A percentile compares a stretch with the other conserved stretches of the same genome.
Conservation (phyloP, 2,888 invertebrate genomes). For the Theretra japonica region DNA sequence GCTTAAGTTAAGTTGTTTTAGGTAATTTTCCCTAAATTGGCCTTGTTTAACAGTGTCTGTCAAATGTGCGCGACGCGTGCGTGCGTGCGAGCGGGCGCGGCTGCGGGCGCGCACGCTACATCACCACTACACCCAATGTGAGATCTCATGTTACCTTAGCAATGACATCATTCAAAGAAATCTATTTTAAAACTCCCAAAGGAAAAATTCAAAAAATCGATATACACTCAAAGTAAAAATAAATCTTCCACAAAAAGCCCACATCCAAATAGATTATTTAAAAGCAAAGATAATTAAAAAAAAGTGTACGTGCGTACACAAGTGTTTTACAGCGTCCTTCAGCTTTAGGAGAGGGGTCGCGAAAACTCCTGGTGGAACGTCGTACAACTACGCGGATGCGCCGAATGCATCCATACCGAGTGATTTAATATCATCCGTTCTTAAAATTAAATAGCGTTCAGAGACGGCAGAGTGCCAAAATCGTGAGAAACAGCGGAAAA, state of each 20-base stretch:
- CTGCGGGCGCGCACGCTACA: constrained; percentile 40
- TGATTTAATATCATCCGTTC: constrained; percentile 50
- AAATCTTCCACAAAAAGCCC: constrained; percentile 74
- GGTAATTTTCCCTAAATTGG: constrained; percentile 82
- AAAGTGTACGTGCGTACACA: constrained; percentile 60
- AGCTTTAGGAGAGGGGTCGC: constrained; percentile 63
- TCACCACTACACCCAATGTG: constrained; percentile 48
- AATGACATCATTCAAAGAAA: constrained; percentile 77
- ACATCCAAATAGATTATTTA: constrained; percentile 78
- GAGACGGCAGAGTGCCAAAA: constrained; percentile 57
- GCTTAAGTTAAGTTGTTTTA: constrained; percentile 84
- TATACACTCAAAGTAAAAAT: constrained; percentile 54
- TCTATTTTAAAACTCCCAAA: constrained; percentile 65
- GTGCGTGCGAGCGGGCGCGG: constrained; percentile 41
- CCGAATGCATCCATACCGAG: constrained; percentile 41
- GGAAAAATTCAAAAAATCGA: constrained; percentile 44
- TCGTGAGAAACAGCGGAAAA: constrained; percentile 43
- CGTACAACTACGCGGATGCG: constrained; percentile 42
- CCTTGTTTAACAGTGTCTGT: constrained; percentile 80
- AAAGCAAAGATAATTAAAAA: constrained; percentile 69
- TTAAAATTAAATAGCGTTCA: constrained; percentile 53
- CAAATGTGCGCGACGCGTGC: constrained; percentile 64
- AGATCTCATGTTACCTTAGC: constrained; percentile 52
- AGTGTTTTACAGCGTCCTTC: constrained; percentile 54
- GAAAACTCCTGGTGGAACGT: constrained; percentile 53